Evolutionary conservation across 2,113 vertebrate genomes (phyloP), one percentile per base, ranked within the genome.

Genomic region (Sciurus niger): DNA sequence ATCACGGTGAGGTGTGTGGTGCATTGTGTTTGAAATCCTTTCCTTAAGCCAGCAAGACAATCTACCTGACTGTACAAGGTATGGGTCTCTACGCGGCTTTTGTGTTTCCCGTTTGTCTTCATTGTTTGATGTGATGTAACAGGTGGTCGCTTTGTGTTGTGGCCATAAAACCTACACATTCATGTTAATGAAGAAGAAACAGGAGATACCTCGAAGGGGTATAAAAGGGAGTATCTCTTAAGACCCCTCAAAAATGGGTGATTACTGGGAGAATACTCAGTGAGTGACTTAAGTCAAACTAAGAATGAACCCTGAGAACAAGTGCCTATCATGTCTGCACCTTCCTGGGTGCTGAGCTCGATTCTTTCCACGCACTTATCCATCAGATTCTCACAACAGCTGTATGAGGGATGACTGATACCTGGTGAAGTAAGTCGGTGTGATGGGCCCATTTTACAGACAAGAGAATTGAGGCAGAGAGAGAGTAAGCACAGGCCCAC

Each of bases 41-140:
- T 67, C 48, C 6, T n/a, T 40, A 10, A 28, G 63, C 40, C 34
- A 32, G 37, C 24, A n/a, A 34, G 37, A 24, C 79, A 77, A 48
- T 9, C 32, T 6, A 22, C 20, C 70, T 67, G n/a, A 43, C 12
- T 10, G 0, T 43, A 9, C 0, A 32, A 28, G 32, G 6, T 22
- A 12, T 14, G 17, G 28, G 8, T 77, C n/a, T 77, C 28, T 68
- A 13, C 17, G 6, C 28, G n/a, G 4, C 4, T 34, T 63, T 28
- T 34, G 60, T 32, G 30, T 89, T 67, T 93, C 4, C 63, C 11
- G 0, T 20, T 53, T 28, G 43, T 73, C 34, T 77, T 32, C n/a
- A 46, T 73, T 53, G 46, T 43, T 89, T 76, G 28, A 53, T 73
- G 74, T 82, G 48, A 18, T 74, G 6, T 77, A 67, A 65, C 32